phyloP scores from a whole-genome alignment of 2,888 invertebrate genomes.

The Tetragnatha montana region DNA sequence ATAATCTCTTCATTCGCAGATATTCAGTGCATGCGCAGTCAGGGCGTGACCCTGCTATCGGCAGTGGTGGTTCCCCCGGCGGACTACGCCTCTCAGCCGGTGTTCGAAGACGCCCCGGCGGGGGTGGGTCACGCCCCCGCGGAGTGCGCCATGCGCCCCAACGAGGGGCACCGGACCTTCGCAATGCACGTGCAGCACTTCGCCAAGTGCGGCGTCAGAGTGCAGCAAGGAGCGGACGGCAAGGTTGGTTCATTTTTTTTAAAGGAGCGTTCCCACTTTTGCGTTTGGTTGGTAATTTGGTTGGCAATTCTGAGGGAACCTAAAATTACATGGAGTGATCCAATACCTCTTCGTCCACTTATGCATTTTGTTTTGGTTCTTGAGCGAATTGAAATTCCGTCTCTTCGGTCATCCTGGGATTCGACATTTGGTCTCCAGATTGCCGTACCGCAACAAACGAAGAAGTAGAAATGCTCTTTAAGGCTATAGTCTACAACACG shows the following conservation, averaged over 20 bases:
- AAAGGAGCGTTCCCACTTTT: no score
- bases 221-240: conserved; percentile 70
- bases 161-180: conserved; percentile 34
- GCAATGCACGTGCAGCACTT: conserved; percentile 71
- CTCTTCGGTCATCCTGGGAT: no score
- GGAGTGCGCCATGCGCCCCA: conserved; percentile 68
- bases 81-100: conserved; percentile 69
- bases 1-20: conserved; percentile 68
- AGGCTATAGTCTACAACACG: no score
- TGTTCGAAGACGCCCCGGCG: conserved; percentile 70
- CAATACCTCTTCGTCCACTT: no score
- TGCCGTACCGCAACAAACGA: no score
- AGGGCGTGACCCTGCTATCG: conserved; percentile 72
- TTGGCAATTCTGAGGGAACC: no score
- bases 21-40: conserved; percentile 72
- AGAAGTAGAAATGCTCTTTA: no score
- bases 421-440: no score
- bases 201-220: conserved; percentile 70
- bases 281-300: no score
- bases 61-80: conserved; percentile 72
- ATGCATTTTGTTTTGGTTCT: no score
- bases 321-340: no score
- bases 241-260: conserved; percentile 46
- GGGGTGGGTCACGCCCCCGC: conserved; percentile 40
- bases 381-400: no score